Conservation (phyloP, 2,113 vertebrate genomes). For the Tenebrosternarchus preto region DNA sequence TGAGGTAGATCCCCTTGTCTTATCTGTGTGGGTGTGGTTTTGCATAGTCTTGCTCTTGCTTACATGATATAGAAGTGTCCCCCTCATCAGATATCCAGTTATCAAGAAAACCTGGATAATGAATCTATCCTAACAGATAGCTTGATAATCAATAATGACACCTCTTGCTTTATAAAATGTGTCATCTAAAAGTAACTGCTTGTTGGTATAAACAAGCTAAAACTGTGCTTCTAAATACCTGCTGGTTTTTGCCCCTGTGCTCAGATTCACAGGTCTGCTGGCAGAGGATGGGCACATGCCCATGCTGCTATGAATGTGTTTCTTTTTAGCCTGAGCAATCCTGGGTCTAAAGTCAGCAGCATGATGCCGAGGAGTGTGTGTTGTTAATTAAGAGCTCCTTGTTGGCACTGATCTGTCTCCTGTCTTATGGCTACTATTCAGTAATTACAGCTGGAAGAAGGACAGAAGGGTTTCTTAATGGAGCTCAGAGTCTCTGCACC, state of each 20-base stretch:
- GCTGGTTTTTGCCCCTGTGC: not conserved
- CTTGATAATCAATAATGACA: no score
- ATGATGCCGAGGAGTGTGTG: slow-evolving; percentile 21
- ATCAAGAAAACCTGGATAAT: not conserved
- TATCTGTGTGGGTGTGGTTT: no score
- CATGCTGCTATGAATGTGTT: no score
- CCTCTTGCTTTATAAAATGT: no score
- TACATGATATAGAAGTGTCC: not conserved
- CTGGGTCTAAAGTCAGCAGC: slow-evolving; percentile 23
- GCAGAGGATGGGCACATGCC: no score
- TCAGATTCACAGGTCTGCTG: not conserved
- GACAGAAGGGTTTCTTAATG: slow-evolving; percentile 25
- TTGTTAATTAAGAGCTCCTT: slow-evolving; percentile 41
- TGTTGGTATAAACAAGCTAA: no score
- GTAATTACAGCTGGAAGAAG: slow-evolving; percentile 46
- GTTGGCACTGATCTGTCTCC: slow-evolving; percentile 16
- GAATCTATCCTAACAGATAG: no score
- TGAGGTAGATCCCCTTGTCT: no score
- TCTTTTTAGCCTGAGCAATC: no score
- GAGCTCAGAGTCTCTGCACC: slow-evolving; percentile 10
- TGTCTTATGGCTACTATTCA: slow-evolving; percentile 11
- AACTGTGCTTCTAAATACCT: no score
- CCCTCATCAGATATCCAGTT: not conserved
- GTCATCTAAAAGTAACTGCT: no score
- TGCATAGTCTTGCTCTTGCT: not conserved